These are phyloP conservation scores for Lepilemur septentrionalis DNA, from an alignment of 2,797 vertebrate genomes.

Conservation along the genomic window DNA sequence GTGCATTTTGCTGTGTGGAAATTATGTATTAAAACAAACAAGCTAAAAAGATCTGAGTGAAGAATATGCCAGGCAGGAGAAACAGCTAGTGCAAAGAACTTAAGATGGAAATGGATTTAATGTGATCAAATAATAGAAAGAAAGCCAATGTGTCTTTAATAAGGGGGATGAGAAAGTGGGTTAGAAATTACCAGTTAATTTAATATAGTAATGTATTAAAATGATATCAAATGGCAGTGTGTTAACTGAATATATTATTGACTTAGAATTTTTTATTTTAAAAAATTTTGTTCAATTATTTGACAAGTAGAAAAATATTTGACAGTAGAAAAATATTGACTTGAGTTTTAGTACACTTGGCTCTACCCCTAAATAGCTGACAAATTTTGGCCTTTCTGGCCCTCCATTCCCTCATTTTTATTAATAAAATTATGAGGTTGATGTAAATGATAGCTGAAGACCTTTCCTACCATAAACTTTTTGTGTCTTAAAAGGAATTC, in stretches of 20 bases:
- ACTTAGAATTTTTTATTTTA: neutral
- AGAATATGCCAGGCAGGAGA: neutral
- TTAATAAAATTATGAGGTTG: neutral
- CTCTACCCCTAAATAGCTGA: neutral
- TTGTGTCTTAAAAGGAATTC: neutral
- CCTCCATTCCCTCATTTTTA: neutral
- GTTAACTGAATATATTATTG: neutral
- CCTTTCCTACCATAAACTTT: neutral
- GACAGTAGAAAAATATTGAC: neutral
- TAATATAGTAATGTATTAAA: neutral
- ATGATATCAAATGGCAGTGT: neutral
- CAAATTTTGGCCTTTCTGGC: neutral
- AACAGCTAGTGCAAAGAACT: neutral
- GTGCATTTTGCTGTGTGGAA: neutral
- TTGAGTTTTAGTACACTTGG: neutral
- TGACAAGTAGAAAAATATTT: neutral
- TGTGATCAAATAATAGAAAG: neutral
- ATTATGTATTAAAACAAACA: neutral
- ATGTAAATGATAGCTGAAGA: neutral
- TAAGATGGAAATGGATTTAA: neutral
- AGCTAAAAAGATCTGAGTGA: neutral
- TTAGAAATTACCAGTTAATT: neutral
- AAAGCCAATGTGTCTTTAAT: neutral
- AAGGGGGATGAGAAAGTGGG: neutral
- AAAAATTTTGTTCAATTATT: neutral